These are phyloP conservation scores for Drosophila limbata DNA, from an alignment of 2,888 invertebrate species.

Conservation along the genomic window DNA sequence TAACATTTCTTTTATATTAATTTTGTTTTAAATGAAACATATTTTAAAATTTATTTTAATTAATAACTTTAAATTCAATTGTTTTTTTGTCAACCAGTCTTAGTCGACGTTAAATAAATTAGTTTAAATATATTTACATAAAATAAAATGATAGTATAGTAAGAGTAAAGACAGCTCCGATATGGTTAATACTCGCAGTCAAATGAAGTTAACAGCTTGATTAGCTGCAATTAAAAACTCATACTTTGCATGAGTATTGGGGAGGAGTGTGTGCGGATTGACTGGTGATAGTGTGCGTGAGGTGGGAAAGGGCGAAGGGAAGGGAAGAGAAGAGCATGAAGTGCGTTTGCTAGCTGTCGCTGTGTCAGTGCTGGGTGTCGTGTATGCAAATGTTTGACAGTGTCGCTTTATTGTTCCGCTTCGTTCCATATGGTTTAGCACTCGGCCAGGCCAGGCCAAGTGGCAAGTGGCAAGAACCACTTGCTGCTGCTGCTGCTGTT, in stretches of 20 bases:
- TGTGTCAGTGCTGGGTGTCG: conserved; percentile 47
- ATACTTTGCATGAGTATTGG: not conserved
- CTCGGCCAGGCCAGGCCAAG: conserved; percentile 33
- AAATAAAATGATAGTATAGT: not conserved
- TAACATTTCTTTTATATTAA: too few relatives aligned
- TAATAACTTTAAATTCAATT: too few relatives aligned
- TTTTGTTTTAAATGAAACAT: too few relatives aligned
- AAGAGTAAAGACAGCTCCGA: not conserved
- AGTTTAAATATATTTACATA: too few relatives aligned
- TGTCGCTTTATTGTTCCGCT: conserved; percentile 79
- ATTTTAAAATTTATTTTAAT: too few relatives aligned
- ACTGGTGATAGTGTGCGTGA: not conserved
- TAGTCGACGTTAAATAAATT: too few relatives aligned
- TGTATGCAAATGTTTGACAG: conserved; percentile 78
- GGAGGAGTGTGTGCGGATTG: not conserved
- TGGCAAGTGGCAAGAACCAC: conserved; percentile 61
- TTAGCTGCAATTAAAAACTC: conserved; percentile 46
- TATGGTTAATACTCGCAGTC: not conserved
- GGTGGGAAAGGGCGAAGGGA: not conserved
- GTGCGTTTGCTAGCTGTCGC: conserved; percentile 24
- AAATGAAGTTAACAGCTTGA: conserved; percentile 48
- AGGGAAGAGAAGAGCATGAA: conserved; percentile 5
- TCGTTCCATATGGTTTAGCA: conserved; percentile 74
- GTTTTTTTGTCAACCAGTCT: too few relatives aligned
- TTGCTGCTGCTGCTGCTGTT: conserved; percentile 52